Base-by-base conservation (phyloP, 2,888 invertebrate genomes). In the Gari tellinella region DNA sequence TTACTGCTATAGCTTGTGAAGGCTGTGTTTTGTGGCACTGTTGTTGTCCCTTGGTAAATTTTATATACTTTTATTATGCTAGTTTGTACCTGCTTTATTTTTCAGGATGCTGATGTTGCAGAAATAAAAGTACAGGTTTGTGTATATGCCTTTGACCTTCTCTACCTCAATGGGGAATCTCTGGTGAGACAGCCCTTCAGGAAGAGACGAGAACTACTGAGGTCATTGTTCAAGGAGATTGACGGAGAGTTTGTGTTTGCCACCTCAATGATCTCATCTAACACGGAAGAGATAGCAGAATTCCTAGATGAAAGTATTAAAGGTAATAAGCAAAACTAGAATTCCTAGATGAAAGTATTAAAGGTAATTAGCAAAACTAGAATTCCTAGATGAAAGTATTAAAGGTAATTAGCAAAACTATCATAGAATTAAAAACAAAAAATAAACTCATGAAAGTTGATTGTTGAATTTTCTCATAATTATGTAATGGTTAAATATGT, bases 221-320 rank as follows among this genome's bases (percentile, higher is more conserved):
- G 94, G 82, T 93, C 95, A 43, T 88, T 80, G 45, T 92, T 88
- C 80, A 88, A 75, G n/a, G 90, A 92, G 78, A 89, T 93, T 4
- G 92, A 92, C 85, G 98, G 97, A 0, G 94, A 96, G 89, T 99
- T 99, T 95, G 93, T 95, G 86, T 97, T 98, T 92, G 99, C 99
- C 0, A 95, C 94, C 7, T 94, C 94, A 46, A 92, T 95, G 69
- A 97, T 98, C 92, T 97, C 97, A 7, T 94, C 93, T 57, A 95
- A 95, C 64, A 95, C 96, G 90, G 99, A 99, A 89, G 97, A 97
- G 90, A 97, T 99, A 63, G 96, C 97, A 92, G 95, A 95, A 84
- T 98, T 99, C 92, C 93, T 99, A 62, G 98, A 99, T 63, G 97
- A 97, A 89, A 96, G 99, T 4, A 95, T 99, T 62, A 97, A 96